Evolutionary conservation across 2,113 vertebrate species (phyloP).

Genomic region (Callipepla californica): DNA sequence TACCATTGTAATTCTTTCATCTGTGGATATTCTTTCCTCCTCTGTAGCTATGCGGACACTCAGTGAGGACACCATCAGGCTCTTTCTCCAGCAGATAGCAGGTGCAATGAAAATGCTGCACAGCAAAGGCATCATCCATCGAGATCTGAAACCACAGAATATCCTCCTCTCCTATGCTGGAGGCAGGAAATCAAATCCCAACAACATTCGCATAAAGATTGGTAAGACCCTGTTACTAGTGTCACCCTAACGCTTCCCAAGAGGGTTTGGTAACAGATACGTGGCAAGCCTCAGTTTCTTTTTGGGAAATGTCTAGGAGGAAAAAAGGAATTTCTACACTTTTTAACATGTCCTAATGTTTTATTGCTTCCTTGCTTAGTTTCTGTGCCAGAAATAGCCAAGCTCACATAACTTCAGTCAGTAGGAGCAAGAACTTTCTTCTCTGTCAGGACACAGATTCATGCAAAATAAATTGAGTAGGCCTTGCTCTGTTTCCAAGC

Average conservation of each 20-base stretch:
- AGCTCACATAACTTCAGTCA: not conserved
- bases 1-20: not conserved
- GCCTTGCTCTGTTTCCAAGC: not conserved
- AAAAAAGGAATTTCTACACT: not conserved
- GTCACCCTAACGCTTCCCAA: accelerated
- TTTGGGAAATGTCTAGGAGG: not conserved
- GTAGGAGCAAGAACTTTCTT: not conserved
- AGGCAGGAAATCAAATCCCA: conserved; percentile 87
- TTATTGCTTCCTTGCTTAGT: not conserved
- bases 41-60: conserved; percentile 89
- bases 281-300: not conserved
- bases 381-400: not conserved
- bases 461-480: not conserved
- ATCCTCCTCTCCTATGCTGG: conserved; percentile 89
- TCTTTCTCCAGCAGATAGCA: conserved; percentile 94
- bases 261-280: not conserved
- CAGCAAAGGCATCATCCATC: conserved; percentile 93
- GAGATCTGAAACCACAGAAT: conserved; percentile 97
- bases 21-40: not conserved
- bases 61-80: conserved; percentile 95
- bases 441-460: not conserved
- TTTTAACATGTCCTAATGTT: not conserved
- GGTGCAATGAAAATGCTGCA: conserved; percentile 93
- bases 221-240: conserved; percentile 68
- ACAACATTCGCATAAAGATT: conserved; percentile 92